A percentile compares a stretch with the other conserved stretches of the same genome.
Evolutionary conservation across 2,113 vertebrate genomes (phyloP).

Genomic region (Ciconia maguari): DNA sequence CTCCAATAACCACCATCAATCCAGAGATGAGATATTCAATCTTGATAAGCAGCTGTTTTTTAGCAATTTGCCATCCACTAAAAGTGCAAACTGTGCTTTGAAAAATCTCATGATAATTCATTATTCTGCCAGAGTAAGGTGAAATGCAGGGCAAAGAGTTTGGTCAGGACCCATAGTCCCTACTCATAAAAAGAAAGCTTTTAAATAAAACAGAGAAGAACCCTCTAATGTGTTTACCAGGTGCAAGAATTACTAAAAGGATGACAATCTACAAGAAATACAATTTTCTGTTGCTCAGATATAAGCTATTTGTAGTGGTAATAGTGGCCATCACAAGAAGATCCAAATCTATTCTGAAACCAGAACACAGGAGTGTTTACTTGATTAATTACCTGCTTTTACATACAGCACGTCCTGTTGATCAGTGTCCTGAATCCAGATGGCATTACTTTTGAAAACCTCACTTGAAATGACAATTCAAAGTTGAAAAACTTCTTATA

Average conservation of each 20-base stretch:
- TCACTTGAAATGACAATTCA: not conserved
- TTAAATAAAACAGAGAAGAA: not conserved
- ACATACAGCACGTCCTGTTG: not conserved
- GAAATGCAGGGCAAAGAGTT: slow-evolving; percentile 42
- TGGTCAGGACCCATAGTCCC: not conserved
- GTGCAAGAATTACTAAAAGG: not conserved
- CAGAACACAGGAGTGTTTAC: not conserved
- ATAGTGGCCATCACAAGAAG: not conserved
- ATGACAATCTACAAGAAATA: not conserved
- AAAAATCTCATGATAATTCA: slow-evolving; percentile 46
- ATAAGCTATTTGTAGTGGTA: not conserved
- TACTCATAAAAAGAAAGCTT: not conserved
- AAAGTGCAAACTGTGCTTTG: slow-evolving; percentile 14
- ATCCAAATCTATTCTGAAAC: not conserved
- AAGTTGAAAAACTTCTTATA: not conserved
- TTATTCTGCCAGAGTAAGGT: slow-evolving; percentile 38
- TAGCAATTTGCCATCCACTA: slow-evolving; percentile 27
- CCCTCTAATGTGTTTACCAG: not conserved
- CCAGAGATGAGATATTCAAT: slow-evolving; percentile 34
- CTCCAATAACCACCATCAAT: slow-evolving; percentile 30
- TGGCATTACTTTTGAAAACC: not conserved
- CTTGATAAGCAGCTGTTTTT: slow-evolving; percentile 52
- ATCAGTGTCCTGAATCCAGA: not conserved
- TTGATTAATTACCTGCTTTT: not conserved
- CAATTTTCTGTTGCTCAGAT: not conserved